Evolutionary conservation across 2,888 invertebrate genomes (phyloP), one percentile per base, ranked within the genome.

Genomic region (Eumacrocentrus americanus): DNA sequence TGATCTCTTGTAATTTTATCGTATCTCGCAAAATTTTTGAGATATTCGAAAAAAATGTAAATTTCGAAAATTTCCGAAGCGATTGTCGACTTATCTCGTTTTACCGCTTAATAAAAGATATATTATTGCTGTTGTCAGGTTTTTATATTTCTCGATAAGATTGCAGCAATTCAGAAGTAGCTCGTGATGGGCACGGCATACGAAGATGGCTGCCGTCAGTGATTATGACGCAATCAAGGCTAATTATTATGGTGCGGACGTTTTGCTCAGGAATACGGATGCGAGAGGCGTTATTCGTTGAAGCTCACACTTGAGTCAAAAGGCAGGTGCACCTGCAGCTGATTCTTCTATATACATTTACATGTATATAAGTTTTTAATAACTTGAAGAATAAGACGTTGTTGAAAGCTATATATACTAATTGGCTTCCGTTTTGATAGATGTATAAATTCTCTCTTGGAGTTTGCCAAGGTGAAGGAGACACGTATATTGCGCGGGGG

Each of bases 141-240:
- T 18, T 48, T 34, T 29, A 14, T 68, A 71, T 70, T 65, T 66
- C 60, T 6, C 65, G 61, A 65, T 60, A 52, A 58, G 18, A 42
- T 23, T 7, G 14, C 22, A 16, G 50, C 40, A 58, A 52, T 23
- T n/a, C 46, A 25, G 37, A n/a, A n/a, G 29, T 12, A 22, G 12
- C 35, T 38, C 25, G 22, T 34, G 22, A 50, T 29, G 50, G 18
- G 38, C 48, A 44, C 47, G 52, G 40, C 48, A 42, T 42, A 20
- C 50, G 54, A 57, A 53, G 50, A 60, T 59, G 38, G 44, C 58
- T 48, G 60, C 60, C 60, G 62, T 60, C 61, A 59, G 68, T 66
- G 70, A 74, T 75, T 76, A 74, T 76, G 72, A 71, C 72, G 70
- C 72, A 76, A 76, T 72, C 71, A 73, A 73, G 63, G 67, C 68